A percentile compares a stretch with the other conserved stretches of the same genome.
phyloP scores from a whole-genome alignment of 2,113 vertebrate genomes.

The Leucosticte australis region DNA sequence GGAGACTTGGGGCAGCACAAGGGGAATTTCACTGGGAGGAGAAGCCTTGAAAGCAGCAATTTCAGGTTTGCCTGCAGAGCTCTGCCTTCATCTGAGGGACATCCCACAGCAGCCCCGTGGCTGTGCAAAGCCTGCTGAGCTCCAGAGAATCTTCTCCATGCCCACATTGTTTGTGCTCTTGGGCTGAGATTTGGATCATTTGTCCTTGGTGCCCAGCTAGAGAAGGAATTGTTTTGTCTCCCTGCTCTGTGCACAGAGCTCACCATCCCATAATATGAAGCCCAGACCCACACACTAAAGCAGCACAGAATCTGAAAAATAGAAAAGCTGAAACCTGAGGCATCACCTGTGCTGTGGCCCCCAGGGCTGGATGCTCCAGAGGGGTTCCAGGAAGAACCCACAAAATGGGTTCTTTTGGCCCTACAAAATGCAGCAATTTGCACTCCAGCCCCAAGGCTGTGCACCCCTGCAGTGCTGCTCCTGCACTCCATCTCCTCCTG shows the following conservation, averaged over 20 bases:
- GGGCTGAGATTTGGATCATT: too few relatives aligned
- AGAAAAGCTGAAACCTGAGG: too few relatives aligned
- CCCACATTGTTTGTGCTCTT: too few relatives aligned
- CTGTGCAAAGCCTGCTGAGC: not conserved
- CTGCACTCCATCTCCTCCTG: not conserved
- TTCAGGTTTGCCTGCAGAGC: not conserved
- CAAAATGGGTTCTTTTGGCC: not conserved
- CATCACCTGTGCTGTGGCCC: too few relatives aligned
- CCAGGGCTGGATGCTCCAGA: too few relatives aligned
- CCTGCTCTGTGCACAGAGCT: too few relatives aligned
- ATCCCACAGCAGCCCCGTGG: not conserved
- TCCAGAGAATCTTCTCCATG: not conserved
- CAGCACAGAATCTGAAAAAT: too few relatives aligned
- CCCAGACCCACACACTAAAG: too few relatives aligned
- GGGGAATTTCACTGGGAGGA: not conserved
- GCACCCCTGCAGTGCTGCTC: fast-evolving
- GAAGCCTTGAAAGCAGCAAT: not conserved
- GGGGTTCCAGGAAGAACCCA: too few relatives aligned
- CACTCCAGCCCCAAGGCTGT: not conserved
- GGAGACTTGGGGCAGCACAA: not conserved
- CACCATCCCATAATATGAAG: too few relatives aligned
- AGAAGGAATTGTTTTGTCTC: too few relatives aligned
- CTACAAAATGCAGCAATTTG: not conserved
- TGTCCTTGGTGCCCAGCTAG: too few relatives aligned
- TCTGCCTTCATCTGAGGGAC: not conserved